Percentiles rank a stretch among this genome's conserved stretches.
Evolutionary conservation across 2,797 vertebrate genomes (phyloP).

Genomic region (Enteromius viviparus): DNA sequence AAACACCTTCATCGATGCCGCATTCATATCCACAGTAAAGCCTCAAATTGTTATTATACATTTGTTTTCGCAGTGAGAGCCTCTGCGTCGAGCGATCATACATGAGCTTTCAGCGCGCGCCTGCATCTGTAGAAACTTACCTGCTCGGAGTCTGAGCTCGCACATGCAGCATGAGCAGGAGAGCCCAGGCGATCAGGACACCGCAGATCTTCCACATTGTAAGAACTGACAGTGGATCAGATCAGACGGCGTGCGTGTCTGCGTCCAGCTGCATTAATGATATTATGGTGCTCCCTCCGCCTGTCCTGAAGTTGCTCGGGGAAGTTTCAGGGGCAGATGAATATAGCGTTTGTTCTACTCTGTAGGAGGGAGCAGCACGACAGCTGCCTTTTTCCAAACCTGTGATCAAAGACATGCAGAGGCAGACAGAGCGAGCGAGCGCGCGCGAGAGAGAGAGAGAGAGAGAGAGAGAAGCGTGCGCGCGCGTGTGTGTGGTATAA

Average conservation of each 20-base stretch:
- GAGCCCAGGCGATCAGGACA: constrained; percentile 72
- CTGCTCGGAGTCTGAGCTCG: constrained; percentile 77
- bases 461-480: background rate
- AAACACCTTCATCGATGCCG: constrained; percentile 1
- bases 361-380: constrained; percentile 75
- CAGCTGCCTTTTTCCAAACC: constrained; percentile 46
- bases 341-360: constrained; percentile 85
- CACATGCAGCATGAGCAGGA: constrained; percentile 70
- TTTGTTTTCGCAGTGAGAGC: background rate
- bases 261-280: constrained; percentile 62
- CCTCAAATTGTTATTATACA: background rate
- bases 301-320: constrained; percentile 71
- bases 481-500: background rate
- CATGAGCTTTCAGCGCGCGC: background rate
- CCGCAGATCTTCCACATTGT: constrained; percentile 77
- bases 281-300: constrained; percentile 60
- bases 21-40: background rate
- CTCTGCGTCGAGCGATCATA: background rate
- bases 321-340: constrained; percentile 80
- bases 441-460: background rate
- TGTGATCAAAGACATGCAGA: constrained; percentile 34
- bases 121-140: constrained; percentile 68
- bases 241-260: constrained; percentile 56
- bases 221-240: constrained; percentile 58
- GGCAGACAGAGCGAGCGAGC: constrained; percentile 8